Evolutionary conservation across 2,797 vertebrate genomes (phyloP), one percentile per base, ranked within the genome.

Genomic region (Lates japonicus): DNA sequence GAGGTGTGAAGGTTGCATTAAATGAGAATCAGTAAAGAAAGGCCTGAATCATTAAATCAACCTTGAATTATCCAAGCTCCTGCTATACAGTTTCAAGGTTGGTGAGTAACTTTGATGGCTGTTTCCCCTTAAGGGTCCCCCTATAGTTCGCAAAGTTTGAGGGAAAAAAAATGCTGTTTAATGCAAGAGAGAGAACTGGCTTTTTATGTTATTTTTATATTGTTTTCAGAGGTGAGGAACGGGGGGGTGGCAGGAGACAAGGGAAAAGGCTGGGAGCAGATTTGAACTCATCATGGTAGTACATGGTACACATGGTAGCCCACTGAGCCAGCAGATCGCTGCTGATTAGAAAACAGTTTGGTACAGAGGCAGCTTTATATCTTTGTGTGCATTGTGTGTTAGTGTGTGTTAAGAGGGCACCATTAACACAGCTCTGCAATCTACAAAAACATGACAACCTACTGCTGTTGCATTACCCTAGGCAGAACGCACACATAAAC

Each of bases 11-110:
- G 87, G 80, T 74, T 90, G 82, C 78, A 59, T 63, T 80, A 77
- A 87, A 89, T 81, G 67, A 79, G 48, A 86, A 86, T 78, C 59
- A 52, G 33, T 75, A 76, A 58, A 76, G 62, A 89, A 86, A 77
- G 37, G 48, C 54, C 87, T 79, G 41, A 87, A 79, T 91, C 69
- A 67, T 77, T 85, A 88, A 70, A 90, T 90, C 80, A 77, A 90
- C 84, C 83, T 93, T 91, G 81, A 86, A 88, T 88, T 90, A 79
- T 74, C 59, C 33, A 59, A 78, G 70, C 75, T 83, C 59, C 35
- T 80, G 70, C 39, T 63, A 58, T 81, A 64, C 11, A 46, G 8
- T 77, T 81, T 87, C 81, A 89, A 87, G 80, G 86, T 85, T 70
- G 70, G 67, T 60, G 61, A 85, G 72, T 65, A 75, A 76, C 80